Conservation (phyloP, 2,888 invertebrate genomes). For the Drosophila fungiperda region DNA sequence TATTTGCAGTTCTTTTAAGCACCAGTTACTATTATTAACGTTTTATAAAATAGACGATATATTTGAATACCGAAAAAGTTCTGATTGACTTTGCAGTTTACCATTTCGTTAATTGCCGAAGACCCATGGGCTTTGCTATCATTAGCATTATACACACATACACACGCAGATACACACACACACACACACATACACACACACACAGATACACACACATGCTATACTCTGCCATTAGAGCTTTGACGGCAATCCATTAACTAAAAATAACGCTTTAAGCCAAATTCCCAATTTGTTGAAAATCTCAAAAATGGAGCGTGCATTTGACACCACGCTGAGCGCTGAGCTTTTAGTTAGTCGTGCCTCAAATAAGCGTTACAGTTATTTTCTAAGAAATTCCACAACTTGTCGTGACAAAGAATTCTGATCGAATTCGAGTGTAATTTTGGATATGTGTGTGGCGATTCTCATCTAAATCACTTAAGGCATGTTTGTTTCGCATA, state of each 20-base stretch:
- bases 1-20: not conserved
- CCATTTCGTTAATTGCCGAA: not conserved
- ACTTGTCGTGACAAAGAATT: constrained; percentile 9
- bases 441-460: not conserved
- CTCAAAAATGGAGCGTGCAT: not conserved
- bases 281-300: constrained; percentile 9
- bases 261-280: constrained; percentile 8
- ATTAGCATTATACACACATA: not conserved
- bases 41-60: not conserved
- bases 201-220: not conserved
- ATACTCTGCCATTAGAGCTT: not conserved
- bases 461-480: constrained; percentile 60
- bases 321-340: not conserved
- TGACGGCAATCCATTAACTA: constrained; percentile 4
- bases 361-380: not conserved
- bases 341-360: constrained; percentile 2
- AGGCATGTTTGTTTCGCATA: constrained; percentile 57
- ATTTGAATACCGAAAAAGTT: not conserved
- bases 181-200: not conserved
- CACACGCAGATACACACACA: not conserved
- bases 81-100: not conserved
- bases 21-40: not conserved
- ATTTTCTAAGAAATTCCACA: constrained; percentile 11
- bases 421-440: not conserved
- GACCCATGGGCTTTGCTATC: not conserved